Evolutionary conservation across 2,113 vertebrate species (phyloP).

Genomic region (Dolichotis patagonum): DNA sequence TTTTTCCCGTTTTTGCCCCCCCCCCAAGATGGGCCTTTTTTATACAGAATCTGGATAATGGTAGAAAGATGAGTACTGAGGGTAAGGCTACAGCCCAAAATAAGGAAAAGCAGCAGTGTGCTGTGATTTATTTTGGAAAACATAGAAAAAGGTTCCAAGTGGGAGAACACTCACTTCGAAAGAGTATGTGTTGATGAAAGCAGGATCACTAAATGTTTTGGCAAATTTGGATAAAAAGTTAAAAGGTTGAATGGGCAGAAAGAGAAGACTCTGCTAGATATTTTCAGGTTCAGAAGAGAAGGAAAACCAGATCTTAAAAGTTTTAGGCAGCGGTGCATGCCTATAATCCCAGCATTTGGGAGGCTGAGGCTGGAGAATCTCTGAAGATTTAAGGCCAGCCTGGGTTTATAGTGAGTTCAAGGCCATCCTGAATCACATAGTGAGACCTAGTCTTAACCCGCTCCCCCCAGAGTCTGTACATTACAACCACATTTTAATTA

Average conservation of each 20-base stretch:
- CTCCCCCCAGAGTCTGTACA: background rate
- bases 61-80: background rate
- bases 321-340: background rate
- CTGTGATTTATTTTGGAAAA: background rate
- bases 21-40: background rate
- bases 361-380: background rate
- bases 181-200: background rate
- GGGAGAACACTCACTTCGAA: conserved; percentile 2
- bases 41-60: background rate
- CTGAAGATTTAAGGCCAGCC: background rate
- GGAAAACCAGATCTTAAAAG: conserved; percentile 11
- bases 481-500: background rate
- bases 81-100: background rate
- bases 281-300: conserved; percentile 18
- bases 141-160: background rate
- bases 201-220: background rate
- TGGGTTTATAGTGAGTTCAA: background rate
- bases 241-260: background rate
- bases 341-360: background rate
- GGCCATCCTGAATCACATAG: background rate
- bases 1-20: background rate
- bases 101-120: background rate
- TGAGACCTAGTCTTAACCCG: background rate
- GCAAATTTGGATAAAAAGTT: background rate
- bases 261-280: background rate